Conservation (phyloP, 2,888 invertebrate genomes). For the Amblyjoppa fuscipennis region DNA sequence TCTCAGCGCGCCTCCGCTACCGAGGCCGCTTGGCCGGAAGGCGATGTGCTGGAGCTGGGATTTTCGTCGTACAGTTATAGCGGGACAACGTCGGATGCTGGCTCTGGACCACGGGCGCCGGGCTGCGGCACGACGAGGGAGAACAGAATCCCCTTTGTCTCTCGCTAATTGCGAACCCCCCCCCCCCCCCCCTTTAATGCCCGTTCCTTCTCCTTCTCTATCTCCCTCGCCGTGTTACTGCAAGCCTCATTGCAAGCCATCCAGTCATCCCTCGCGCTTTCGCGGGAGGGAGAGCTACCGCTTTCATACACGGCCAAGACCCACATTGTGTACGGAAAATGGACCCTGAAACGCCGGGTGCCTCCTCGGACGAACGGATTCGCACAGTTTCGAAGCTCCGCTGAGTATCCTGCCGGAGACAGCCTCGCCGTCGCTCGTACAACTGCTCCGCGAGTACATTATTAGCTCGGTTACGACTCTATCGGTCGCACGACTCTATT, state of each 20-base stretch:
- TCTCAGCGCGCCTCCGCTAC: background rate
- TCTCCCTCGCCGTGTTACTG: conserved; percentile 17
- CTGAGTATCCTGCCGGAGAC: background rate
- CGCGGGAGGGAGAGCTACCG: background rate
- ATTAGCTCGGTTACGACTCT: conserved; percentile 14
- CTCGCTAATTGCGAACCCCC: conserved; percentile 59
- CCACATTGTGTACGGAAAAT: conserved; percentile 54
- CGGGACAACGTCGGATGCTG: conserved; percentile 40
- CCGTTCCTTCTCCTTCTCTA: conserved; percentile 13
- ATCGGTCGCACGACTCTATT: conserved; percentile 14
- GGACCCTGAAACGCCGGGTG: conserved; percentile 43
- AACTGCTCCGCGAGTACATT: conserved; percentile 20
- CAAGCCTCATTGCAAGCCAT: conserved; percentile 24
- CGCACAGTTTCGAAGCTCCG: conserved; percentile 33
- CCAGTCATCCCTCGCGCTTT: conserved; percentile 7
- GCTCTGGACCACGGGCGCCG: conserved; percentile 31
- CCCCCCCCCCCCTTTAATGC: conserved; percentile 30
- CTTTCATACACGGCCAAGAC: conserved; percentile 48
- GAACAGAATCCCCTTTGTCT: conserved; percentile 60
- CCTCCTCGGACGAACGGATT: conserved; percentile 20
- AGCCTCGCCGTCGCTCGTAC: conserved; percentile 3
- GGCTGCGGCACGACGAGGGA: conserved; percentile 41
- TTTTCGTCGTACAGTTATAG: conserved; percentile 36
- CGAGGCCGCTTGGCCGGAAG: background rate
- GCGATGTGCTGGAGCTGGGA: background rate